These are phyloP conservation scores for Mustela nigripes DNA, from an alignment of 2,113 vertebrate species.

Conservation along the genomic window DNA sequence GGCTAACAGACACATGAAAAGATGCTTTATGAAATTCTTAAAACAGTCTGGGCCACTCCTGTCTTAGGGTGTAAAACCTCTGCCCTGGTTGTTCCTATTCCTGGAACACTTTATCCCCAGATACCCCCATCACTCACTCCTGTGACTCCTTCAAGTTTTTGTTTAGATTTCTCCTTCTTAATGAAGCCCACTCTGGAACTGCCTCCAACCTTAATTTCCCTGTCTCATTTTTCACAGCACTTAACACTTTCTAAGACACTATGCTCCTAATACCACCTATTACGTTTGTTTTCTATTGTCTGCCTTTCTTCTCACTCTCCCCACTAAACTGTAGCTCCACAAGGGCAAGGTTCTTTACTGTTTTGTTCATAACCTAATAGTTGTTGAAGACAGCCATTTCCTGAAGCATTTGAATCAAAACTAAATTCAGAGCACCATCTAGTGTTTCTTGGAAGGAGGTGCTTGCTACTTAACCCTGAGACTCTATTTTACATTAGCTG, in stretches of 20 bases:
- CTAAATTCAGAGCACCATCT: constrained; percentile 71
- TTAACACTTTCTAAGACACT: background rate
- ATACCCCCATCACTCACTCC: background rate
- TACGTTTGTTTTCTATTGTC: background rate
- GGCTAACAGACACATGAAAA: background rate
- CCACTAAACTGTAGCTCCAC: background rate
- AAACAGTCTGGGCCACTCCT: background rate
- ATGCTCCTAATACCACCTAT: background rate
- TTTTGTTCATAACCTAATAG: constrained; percentile 50
- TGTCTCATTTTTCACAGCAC: background rate
- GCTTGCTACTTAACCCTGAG: background rate
- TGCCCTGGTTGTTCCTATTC: background rate
- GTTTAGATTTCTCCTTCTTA: background rate
- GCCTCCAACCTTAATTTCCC: background rate
- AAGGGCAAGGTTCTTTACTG: constrained; percentile 7
- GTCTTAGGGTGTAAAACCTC: background rate
- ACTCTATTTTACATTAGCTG: background rate
- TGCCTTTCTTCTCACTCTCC: background rate
- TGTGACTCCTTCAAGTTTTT: background rate
- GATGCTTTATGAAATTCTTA: background rate
- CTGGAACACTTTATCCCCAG: background rate
- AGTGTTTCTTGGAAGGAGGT: constrained; percentile 55
- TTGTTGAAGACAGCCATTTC: background rate
- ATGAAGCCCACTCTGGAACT: background rate
- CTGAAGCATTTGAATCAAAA: constrained; percentile 38